Base-by-base conservation (phyloP, 2,888 invertebrate species). In the Cynaeus angustus region DNA sequence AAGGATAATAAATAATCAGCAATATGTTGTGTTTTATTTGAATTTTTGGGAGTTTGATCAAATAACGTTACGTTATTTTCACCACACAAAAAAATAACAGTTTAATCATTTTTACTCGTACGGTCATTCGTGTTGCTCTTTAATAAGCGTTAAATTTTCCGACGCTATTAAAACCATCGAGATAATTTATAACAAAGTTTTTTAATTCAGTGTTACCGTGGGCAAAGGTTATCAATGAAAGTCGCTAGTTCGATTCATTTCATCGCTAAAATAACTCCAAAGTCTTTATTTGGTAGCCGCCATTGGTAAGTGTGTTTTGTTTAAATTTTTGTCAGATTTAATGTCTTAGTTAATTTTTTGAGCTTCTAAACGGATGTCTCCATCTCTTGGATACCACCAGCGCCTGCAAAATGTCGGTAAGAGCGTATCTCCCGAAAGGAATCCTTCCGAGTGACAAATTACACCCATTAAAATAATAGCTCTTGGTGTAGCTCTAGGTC, bases 351-450 rank as follows among this genome's bases (percentile, higher is more conserved):
- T 48, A 74, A 73, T 33, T 53, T 73, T 3, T 28, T 72, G n/a
- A 21, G 65, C 13, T 73, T 72, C 12, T 14, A 70, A 1, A 26
- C 66, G 3, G 70, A 66, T n/a, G 30, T 12, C 3, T 41, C 76
- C 4, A 76, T 78, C 26, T 61, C 75, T 37, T 81, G 81, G 80
- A 75, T 77, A 4, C 78, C 80, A 0, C 78, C 81, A 28, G 77
- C 77, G 3, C 45, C n/a, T 81, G 6, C 75, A 78, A 37, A 73
- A 65, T 37, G 61, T 79, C 30, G 72, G 71, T 3, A 59, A 50
- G n/a, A 68, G 37, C 3, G 53, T 12, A 26, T 70, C 74, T 16
- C 50, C 76, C 0, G 38, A 70, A 6, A 53, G 66, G 0, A 69
- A 52, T 16, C 70, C 70, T 12, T 38, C 66, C 1, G 26, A 16